Percentiles rank a stretch among this genome's conserved stretches.
Conservation (phyloP, 1,140 invertebrate species). For the Trypoxylus dichotomus region DNA sequence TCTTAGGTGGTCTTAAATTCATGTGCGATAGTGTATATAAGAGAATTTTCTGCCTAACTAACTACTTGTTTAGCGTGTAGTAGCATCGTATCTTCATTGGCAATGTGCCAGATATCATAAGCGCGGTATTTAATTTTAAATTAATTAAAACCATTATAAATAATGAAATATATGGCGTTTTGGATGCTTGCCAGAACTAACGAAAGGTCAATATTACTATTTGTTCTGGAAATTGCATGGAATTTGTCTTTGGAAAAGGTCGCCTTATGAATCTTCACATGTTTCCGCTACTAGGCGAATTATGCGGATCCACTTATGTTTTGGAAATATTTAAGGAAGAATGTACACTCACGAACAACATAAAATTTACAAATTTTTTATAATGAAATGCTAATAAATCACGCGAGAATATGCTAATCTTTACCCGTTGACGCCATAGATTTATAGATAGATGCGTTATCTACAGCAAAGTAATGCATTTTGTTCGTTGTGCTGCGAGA, state of each 20-base stretch:
- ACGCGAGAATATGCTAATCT: too few species aligned
- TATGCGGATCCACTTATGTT: too few species aligned
- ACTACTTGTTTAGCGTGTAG: not conserved
- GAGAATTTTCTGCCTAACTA: not conserved
- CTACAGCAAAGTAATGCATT: too few species aligned
- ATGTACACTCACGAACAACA: too few species aligned
- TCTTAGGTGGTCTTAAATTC: too few species aligned
- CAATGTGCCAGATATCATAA: not conserved
- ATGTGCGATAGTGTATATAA: not conserved
- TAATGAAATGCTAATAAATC: too few species aligned
- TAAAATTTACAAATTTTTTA: too few species aligned
- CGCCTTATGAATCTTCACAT: not conserved
- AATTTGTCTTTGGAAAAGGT: not conserved
- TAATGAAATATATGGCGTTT: not conserved
- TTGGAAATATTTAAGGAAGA: too few species aligned
- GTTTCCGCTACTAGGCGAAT: too few species aligned
- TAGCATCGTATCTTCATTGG: not conserved
- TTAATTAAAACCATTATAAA: not conserved
- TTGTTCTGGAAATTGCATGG: not conserved
- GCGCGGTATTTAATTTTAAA: not conserved
- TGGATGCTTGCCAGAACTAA: not conserved
- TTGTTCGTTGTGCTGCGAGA: too few species aligned
- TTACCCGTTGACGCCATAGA: too few species aligned
- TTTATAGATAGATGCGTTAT: too few species aligned
- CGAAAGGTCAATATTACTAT: slow-evolving; percentile 3